Evolutionary conservation across 2,888 invertebrate genomes (phyloP).

Genomic region (Agrochola lota): DNA sequence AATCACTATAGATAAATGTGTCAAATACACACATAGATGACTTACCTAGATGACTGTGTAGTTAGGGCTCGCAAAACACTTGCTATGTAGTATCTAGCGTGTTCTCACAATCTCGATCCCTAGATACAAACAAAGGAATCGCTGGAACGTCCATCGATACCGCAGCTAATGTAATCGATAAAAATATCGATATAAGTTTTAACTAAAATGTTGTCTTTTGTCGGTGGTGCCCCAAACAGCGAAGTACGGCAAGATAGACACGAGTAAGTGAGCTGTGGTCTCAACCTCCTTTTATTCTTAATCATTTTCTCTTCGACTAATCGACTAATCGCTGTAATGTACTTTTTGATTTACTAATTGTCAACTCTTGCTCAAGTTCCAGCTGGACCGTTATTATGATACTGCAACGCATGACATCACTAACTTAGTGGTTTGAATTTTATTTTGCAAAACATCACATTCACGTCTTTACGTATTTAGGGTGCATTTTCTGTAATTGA

Average conservation of each 20-base stretch:
- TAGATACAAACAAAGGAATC: constrained; percentile 61
- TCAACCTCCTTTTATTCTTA: constrained; percentile 87
- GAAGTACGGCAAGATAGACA: constrained; percentile 88
- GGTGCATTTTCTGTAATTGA: constrained; percentile 72
- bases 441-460: constrained; percentile 75
- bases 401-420: constrained; percentile 83
- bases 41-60: constrained; percentile 54
- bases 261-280: constrained; percentile 91
- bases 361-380: constrained; percentile 79
- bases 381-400: constrained; percentile 79
- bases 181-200: constrained; percentile 74
- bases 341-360: constrained; percentile 85
- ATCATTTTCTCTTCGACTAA: constrained; percentile 87
- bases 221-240: constrained; percentile 91
- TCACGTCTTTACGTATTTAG: constrained; percentile 63
- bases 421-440: constrained; percentile 77
- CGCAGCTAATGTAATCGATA: constrained; percentile 52
- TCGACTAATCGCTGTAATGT: constrained; percentile 87
- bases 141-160: constrained; percentile 65
- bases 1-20: constrained; percentile 54
- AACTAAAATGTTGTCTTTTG: constrained; percentile 89
- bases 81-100: constrained; percentile 54
- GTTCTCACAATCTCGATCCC: constrained; percentile 44
- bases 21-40: constrained; percentile 60
- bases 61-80: constrained; percentile 60